These are phyloP conservation scores for Heteromormyrus szaboi DNA, from an alignment of 2,797 vertebrate genomes.

Conservation along the genomic window DNA sequence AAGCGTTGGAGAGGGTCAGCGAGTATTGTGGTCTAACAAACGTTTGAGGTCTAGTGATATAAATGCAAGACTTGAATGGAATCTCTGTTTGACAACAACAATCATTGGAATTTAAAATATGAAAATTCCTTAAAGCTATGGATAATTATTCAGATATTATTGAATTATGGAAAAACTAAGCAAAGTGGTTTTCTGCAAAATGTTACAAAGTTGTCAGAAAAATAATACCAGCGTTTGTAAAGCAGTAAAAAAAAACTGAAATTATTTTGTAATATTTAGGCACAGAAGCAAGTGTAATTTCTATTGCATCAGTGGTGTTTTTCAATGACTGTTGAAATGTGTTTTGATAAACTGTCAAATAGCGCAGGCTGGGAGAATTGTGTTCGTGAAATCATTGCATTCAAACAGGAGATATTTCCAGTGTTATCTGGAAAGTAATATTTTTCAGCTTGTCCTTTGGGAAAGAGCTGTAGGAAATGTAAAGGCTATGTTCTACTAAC, in stretches of 20 bases:
- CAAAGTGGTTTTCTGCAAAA: background rate
- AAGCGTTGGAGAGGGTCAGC: background rate
- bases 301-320: background rate
- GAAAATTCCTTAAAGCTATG: background rate
- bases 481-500: background rate
- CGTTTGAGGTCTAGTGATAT: background rate
- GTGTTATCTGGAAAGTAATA: background rate
- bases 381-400: background rate
- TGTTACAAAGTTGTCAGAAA: background rate
- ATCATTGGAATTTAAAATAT: constrained; percentile 2
- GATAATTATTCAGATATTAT: background rate
- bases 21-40: background rate
- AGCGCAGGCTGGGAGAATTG: background rate
- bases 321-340: background rate
- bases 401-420: background rate
- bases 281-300: background rate
- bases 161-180: background rate
- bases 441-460: background rate
- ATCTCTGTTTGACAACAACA: background rate
- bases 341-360: background rate
- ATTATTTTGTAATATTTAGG: background rate
- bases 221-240: background rate
- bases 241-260: background rate
- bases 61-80: background rate
- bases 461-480: background rate